Percentiles rank a stretch among this genome's conserved stretches.
Conservation (phyloP, 2,113 vertebrate genomes). For the Phyllostomus hastatus region DNA sequence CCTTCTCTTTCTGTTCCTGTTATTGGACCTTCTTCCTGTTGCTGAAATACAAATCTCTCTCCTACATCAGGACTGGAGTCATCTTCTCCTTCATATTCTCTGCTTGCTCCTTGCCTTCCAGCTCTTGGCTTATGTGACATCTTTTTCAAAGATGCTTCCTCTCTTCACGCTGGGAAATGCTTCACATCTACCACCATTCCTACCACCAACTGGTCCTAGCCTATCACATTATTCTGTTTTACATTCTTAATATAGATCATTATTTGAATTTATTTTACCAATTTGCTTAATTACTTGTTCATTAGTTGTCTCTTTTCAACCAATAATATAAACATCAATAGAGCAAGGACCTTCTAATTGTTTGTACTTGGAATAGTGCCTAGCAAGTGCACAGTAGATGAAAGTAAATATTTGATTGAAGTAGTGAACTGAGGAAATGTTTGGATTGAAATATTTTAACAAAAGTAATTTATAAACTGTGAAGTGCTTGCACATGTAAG, state of each 20-base stretch:
- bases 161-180: background rate
- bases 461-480: background rate
- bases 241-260: background rate
- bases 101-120: background rate
- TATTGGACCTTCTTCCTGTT: background rate
- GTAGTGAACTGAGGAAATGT: background rate
- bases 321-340: background rate
- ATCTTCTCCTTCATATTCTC: background rate
- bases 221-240: background rate
- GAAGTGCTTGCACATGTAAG: background rate
- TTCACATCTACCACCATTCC: background rate
- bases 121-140: background rate
- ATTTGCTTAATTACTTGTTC: background rate
- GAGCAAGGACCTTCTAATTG: background rate
- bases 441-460: background rate
- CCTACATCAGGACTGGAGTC: background rate
- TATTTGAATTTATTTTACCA: background rate
- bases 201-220: background rate
- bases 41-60: background rate
- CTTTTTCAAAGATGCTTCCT: background rate
- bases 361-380: background rate
- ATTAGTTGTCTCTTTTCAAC: background rate
- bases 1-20: background rate
- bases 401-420: conserved; percentile 6
- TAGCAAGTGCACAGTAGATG: background rate